Conservation (phyloP, 2,888 invertebrate genomes). For the Pyrrhia umbra region DNA sequence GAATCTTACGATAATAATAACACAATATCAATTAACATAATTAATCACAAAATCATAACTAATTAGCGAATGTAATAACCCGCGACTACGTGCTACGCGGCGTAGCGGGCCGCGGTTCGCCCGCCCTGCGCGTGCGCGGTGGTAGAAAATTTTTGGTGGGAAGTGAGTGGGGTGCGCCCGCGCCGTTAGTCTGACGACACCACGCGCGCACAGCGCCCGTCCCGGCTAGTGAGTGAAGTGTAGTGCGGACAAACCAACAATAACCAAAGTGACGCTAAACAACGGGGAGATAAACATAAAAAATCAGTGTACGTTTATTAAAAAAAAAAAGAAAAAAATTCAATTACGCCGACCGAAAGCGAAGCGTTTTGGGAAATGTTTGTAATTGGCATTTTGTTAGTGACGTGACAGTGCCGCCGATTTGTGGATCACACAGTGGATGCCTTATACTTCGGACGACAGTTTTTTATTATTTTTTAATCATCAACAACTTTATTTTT, state of each 20-base stretch:
- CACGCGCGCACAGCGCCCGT: constrained; percentile 86
- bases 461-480: constrained; percentile 71
- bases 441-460: constrained; percentile 77
- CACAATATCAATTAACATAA: constrained; percentile 61
- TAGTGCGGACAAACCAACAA: constrained; percentile 69
- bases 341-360: constrained; percentile 69
- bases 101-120: constrained; percentile 79
- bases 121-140: constrained; percentile 75
- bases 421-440: constrained; percentile 83
- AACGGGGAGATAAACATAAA: constrained; percentile 66
- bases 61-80: constrained; percentile 61
- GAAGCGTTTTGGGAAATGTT: constrained; percentile 79
- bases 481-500: constrained; percentile 61
- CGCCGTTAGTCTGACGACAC: constrained; percentile 83
- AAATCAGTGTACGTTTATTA: constrained; percentile 81
- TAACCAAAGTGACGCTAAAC: constrained; percentile 75
- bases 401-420: constrained; percentile 85
- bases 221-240: constrained; percentile 77
- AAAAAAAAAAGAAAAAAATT: constrained; percentile 65
- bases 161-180: constrained; percentile 89
- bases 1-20: constrained; percentile 59
- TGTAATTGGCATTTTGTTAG: constrained; percentile 89
- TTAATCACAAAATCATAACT: constrained; percentile 58
- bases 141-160: constrained; percentile 89
- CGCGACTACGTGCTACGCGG: constrained; percentile 54